Percentiles rank a stretch among this genome's conserved stretches.
Evolutionary conservation across 2,113 vertebrate genomes (phyloP).

Genomic region (Hoplias malabaricus): DNA sequence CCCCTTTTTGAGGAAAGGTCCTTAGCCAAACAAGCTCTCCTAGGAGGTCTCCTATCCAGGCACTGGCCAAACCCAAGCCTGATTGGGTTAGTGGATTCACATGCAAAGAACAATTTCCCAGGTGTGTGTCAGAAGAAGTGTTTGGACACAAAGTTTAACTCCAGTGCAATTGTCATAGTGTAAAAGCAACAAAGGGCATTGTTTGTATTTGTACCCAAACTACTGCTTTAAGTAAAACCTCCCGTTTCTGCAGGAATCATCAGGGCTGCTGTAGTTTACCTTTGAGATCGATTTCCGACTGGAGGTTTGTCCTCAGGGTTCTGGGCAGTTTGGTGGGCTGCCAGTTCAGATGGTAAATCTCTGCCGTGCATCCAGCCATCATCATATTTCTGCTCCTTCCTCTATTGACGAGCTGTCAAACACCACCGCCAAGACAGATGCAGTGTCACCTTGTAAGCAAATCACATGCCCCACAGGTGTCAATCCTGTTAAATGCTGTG

Average conservation of each 20-base stretch:
- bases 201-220: too few relatives aligned
- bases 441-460: slow-evolving; percentile 49
- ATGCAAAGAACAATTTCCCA: too few relatives aligned
- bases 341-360: slow-evolving; percentile 31
- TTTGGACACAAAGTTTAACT: too few relatives aligned
- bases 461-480: slow-evolving; percentile 45
- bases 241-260: slow-evolving; percentile 27
- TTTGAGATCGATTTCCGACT: slow-evolving; percentile 19
- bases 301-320: slow-evolving; percentile 13
- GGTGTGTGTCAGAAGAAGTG: too few relatives aligned
- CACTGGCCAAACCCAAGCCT: too few relatives aligned
- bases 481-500: slow-evolving; percentile 36
- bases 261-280: slow-evolving; percentile 30
- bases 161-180: too few relatives aligned
- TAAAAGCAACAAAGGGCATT: too few relatives aligned
- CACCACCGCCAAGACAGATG: slow-evolving; percentile 47
- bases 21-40: too few relatives aligned
- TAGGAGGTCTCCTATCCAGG: too few relatives aligned
- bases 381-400: slow-evolving; percentile 45
- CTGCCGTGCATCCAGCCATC: slow-evolving; percentile 25
- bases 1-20: too few relatives aligned
- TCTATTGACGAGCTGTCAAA: slow-evolving; percentile 53
- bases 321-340: slow-evolving; percentile 12
- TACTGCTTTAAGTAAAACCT: neutral
- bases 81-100: too few relatives aligned